phyloP scores from a whole-genome alignment of 2,797 vertebrate genomes.

The Channa striata region DNA sequence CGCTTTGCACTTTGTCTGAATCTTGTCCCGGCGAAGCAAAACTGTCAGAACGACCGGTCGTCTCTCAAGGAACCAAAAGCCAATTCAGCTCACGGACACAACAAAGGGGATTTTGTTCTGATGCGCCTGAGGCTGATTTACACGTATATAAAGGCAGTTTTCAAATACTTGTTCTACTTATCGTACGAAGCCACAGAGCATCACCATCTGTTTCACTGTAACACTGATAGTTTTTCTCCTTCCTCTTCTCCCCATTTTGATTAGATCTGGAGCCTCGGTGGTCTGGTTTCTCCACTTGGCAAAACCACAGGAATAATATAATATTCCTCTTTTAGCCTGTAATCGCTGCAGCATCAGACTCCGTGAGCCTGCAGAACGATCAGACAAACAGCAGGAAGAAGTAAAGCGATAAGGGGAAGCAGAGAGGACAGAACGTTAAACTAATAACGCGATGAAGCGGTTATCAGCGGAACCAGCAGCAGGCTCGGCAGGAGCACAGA shows the following conservation, averaged over 20 bases:
- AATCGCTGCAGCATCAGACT: conserved; percentile 21
- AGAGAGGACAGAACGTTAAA: conserved; percentile 20
- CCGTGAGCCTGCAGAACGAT: conserved; percentile 16
- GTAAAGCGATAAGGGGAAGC: conserved; percentile 39
- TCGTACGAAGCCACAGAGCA: conserved; percentile 19
- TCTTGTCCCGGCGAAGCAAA: conserved; percentile 11
- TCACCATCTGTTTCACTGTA: conserved; percentile 23
- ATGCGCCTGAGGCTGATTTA: conserved; percentile 4
- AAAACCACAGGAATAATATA: conserved; percentile 26
- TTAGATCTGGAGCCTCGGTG: conserved; percentile 18
- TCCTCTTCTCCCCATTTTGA: background rate
- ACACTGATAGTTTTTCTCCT: background rate
- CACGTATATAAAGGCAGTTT: conserved; percentile 6
- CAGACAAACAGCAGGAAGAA: conserved; percentile 44
- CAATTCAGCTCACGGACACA: background rate
- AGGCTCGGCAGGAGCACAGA: background rate
- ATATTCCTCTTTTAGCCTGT: conserved; percentile 26
- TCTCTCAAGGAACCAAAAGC: background rate
- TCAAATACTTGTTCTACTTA: conserved; percentile 15
- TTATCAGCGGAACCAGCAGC: conserved; percentile 26
- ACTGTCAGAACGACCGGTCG: background rate
- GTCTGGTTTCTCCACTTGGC: conserved; percentile 3
- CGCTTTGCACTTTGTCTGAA: conserved; percentile 24
- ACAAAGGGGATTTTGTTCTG: conserved; percentile 17
- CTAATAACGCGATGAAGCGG: conserved; percentile 43